Percentiles rank a stretch among this genome's conserved stretches.
Conservation (phyloP, 92 coral and sea anemone genomes). For the Heliopora coerulea region DNA sequence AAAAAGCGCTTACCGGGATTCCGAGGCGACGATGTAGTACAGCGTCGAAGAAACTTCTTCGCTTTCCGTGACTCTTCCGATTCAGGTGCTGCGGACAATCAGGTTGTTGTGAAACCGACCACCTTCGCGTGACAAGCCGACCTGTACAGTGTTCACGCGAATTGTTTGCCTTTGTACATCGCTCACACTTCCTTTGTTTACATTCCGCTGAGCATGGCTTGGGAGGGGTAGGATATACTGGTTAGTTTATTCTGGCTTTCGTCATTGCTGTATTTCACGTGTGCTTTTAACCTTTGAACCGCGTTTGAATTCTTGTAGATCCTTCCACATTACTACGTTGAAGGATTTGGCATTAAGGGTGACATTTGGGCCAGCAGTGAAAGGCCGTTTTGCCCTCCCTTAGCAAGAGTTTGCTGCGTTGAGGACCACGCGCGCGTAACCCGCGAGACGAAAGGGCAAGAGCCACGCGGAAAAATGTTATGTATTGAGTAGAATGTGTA, state of each 20-base stretch:
- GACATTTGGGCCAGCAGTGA: too few relatives aligned
- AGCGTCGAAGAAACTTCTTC: neutral
- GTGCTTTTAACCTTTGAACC: too few relatives aligned
- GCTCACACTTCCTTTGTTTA: slow-evolving; percentile 28
- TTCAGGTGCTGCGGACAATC: slow-evolving; percentile 40
- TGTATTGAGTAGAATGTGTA: slow-evolving; percentile 2
- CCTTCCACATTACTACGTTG: too few relatives aligned
- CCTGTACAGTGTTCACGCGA: slow-evolving; percentile 39
- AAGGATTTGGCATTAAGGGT: too few relatives aligned
- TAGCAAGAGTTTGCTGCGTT: neutral
- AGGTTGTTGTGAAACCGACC: slow-evolving; percentile 24
- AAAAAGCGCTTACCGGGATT: slow-evolving; percentile 9
- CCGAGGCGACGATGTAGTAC: neutral
- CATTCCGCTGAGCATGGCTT: neutral
- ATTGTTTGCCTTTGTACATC: slow-evolving; percentile 21
- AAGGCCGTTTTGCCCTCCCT: neutral
- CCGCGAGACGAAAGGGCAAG: neutral
- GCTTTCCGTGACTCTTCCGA: slow-evolving; percentile 2
- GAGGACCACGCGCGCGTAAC: neutral
- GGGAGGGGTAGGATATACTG: slow-evolving; percentile 26
- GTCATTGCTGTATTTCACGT: too few relatives aligned
- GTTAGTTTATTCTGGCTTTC: too few relatives aligned
- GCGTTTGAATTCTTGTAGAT: too few relatives aligned
- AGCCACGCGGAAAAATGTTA: slow-evolving; percentile 14
- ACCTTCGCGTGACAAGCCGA: slow-evolving; percentile 38